A percentile compares a stretch with the other conserved stretches of the same genome.
phyloP scores from a whole-genome alignment of 2,797 vertebrate species.

The Carcharodon carcharias region DNA sequence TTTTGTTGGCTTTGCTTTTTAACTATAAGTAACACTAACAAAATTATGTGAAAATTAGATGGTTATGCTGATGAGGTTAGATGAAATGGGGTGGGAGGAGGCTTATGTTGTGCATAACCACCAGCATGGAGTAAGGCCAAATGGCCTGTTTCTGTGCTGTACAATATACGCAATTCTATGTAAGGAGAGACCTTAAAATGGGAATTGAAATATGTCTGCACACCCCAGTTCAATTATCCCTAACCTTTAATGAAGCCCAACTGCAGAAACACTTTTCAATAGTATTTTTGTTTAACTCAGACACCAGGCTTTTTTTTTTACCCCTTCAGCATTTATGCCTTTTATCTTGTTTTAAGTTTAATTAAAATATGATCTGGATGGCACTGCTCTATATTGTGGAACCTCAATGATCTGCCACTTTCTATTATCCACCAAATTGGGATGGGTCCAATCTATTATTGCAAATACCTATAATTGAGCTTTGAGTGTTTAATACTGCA shows the following conservation, averaged over 20 bases:
- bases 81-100: too few species aligned
- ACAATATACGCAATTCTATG: too few species aligned
- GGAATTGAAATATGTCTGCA: neutral
- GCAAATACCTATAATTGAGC: neutral
- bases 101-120: too few species aligned
- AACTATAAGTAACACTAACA: too few species aligned
- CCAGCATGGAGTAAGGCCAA: too few species aligned
- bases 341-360: neutral
- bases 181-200: neutral
- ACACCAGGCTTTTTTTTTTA: neutral
- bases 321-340: neutral
- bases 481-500: neutral
- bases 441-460: neutral
- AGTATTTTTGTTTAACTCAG: neutral
- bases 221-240: neutral
- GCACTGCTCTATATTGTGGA: neutral
- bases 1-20: too few species aligned
- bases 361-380: neutral
- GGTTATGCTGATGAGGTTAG: too few species aligned
- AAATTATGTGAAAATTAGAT: too few species aligned
- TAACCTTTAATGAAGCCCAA: neutral
- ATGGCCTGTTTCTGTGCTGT: too few species aligned
- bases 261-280: neutral
- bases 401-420: neutral
- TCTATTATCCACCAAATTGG: neutral